These are phyloP conservation scores for Sebastiscus tertius DNA, from an alignment of 2,797 vertebrate species.

Conservation along the genomic window DNA sequence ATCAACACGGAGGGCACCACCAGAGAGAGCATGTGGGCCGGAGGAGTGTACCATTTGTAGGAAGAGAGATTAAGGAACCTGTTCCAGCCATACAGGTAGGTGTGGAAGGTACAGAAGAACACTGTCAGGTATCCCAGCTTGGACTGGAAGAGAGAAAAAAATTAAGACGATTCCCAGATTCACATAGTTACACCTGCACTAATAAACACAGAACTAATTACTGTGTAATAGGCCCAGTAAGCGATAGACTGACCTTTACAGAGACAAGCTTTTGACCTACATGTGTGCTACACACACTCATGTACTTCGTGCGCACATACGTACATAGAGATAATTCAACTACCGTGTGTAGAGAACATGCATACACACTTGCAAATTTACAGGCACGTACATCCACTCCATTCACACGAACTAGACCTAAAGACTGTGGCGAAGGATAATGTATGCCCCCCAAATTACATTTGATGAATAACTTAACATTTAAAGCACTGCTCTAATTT, in stretches of 20 bases:
- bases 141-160: slow-evolving; percentile 79
- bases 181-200: not conserved
- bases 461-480: slow-evolving; percentile 84
- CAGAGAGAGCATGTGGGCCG: slow-evolving; percentile 83
- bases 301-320: not conserved
- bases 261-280: slow-evolving; percentile 13
- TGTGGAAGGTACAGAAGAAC: slow-evolving; percentile 89
- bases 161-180: not conserved
- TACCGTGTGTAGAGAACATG: not conserved
- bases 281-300: slow-evolving; percentile 6
- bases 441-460: slow-evolving; percentile 72
- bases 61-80: slow-evolving; percentile 75
- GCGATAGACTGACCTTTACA: slow-evolving; percentile 38
- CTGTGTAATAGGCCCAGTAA: slow-evolving; percentile 9
- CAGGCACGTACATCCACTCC: not conserved
- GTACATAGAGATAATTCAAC: not conserved
- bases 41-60: slow-evolving; percentile 88
- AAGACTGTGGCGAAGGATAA: slow-evolving; percentile 61
- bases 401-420: slow-evolving; percentile 27
- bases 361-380: not conserved
- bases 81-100: slow-evolving; percentile 85
- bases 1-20: slow-evolving; percentile 86
- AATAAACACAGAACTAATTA: slow-evolving; percentile 18
- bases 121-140: slow-evolving; percentile 91
- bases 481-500: slow-evolving; percentile 78